Percentiles rank a stretch among this genome's conserved stretches.
Evolutionary conservation across 2,888 invertebrate species (phyloP).

Genomic region (Hypena proboscidalis): DNA sequence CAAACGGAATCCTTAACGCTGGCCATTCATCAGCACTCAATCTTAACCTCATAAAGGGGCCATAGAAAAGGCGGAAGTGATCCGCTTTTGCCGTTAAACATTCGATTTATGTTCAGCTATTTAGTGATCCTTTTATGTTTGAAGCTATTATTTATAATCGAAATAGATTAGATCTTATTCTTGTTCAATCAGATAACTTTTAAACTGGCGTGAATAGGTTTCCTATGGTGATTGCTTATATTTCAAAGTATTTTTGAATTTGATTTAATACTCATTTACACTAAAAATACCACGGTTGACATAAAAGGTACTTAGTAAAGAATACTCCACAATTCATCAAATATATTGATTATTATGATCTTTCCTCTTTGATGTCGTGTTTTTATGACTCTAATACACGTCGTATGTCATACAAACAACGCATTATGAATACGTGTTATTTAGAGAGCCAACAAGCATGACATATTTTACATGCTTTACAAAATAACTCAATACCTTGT

Average conservation of each 20-base stretch:
- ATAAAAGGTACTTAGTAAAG: too few relatives aligned
- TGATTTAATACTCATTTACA: too few relatives aligned
- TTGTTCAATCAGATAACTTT: conserved; percentile 14
- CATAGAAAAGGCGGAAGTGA: conserved; percentile 68
- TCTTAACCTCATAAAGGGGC: conserved; percentile 65
- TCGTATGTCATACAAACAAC: too few relatives aligned
- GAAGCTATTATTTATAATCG: conserved; percentile 24
- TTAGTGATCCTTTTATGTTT: conserved; percentile 27
- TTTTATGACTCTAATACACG: too few relatives aligned
- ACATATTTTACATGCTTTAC: too few relatives aligned
- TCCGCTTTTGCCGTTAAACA: conserved; percentile 21
- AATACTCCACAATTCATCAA: too few relatives aligned
- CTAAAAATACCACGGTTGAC: too few relatives aligned
- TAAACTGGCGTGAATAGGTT: conserved; percentile 21
- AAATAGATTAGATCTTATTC: conserved; percentile 24
- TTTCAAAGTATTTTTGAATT: conserved; percentile 14
- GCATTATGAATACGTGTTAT: too few relatives aligned
- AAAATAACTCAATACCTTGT: too few relatives aligned
- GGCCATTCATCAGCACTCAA: conserved; percentile 73
- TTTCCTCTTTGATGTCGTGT: too few relatives aligned
- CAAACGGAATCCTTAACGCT: conserved; percentile 67
- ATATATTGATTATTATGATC: too few relatives aligned
- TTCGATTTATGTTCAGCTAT: conserved; percentile 34
- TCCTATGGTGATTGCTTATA: conserved; percentile 7
- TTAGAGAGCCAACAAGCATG: too few relatives aligned